A percentile compares a stretch with the other conserved stretches of the same genome.
Evolutionary conservation across 2,888 invertebrate genomes (phyloP).

Genomic region (Cabera pusaria): DNA sequence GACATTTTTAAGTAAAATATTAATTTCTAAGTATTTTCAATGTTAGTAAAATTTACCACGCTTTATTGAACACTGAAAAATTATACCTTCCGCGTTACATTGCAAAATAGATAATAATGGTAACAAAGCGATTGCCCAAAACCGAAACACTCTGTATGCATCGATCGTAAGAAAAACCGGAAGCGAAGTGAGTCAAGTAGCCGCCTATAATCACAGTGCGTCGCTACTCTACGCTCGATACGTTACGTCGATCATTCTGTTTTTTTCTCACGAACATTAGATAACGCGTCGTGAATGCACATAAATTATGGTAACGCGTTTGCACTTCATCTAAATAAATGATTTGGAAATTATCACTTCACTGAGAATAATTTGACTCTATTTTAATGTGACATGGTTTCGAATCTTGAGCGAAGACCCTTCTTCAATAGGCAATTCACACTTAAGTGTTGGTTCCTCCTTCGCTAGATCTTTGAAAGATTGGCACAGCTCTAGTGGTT

Average conservation of each 20-base stretch:
- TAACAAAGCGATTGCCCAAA: too few species aligned
- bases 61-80: too few species aligned
- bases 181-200: constrained; percentile 28
- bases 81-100: too few species aligned
- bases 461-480: constrained; percentile 24
- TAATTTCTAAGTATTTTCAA: too few species aligned
- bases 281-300: constrained; percentile 32
- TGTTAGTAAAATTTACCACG: too few species aligned
- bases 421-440: constrained; percentile 29
- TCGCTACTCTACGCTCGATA: constrained; percentile 23
- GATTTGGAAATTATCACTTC: neutral
- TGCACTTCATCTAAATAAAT: constrained; percentile 2
- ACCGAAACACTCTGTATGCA: too few species aligned
- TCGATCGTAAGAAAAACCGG: constrained; percentile 25
- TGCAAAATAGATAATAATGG: too few species aligned
- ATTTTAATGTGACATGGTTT: constrained; percentile 5
- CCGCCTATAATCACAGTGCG: constrained; percentile 36
- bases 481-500: constrained; percentile 31
- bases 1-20: too few species aligned
- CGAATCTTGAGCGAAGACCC: too few species aligned
- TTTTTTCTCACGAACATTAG: constrained; percentile 55
- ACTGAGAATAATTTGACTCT: too few species aligned
- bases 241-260: constrained; percentile 45
- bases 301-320: neutral
- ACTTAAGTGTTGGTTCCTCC: constrained; percentile 27